Evolutionary conservation across 2,888 invertebrate genomes (phyloP), one percentile per base, ranked within the genome.

Genomic region (Acanthopleura granulata): DNA sequence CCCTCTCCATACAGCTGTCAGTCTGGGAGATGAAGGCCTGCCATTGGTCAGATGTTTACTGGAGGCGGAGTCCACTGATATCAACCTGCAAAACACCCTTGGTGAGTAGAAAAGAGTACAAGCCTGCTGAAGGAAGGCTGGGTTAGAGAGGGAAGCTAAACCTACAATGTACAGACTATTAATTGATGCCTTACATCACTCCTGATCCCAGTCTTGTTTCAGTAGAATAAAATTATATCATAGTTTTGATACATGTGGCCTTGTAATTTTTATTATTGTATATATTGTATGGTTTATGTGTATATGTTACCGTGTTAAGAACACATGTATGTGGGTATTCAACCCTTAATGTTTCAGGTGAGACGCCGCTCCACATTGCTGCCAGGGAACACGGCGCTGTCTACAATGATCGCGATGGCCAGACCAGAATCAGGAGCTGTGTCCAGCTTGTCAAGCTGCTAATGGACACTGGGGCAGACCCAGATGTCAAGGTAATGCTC

Each of bases 341-440:
- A 40, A 9, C 4, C 40, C 40, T 40, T 40, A 9, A 9, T 9
- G 3, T 40, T 66, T 1, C 29, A 66, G 66, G 66, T 27, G 66
- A 66, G 14, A 66, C 66, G 4, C 66, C 66, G 25, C 66, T 66
- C 15, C 66, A 66, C 25, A 25, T 66, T 15, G 66, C 66, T 66
- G 66, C 66, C 29, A 18, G 25, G 6, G 66, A 66, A 27, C 66
- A 66, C 25, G 66, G 66, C 29, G 1, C 22, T 6, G 6, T 27
- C 27, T 66, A 22, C 29, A 22, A 9, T 66, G 66, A 27, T 6
- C 1, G 29, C 1, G 22, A 22, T 12, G 66, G 29, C 29, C 15
- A 16, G 22, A 15, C 22, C 3, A 66, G 25, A 66, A 22, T 15
- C 22, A 66, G 25, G 25, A 27, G 29, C 29, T 66, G 25, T 27